phyloP scores from a whole-genome alignment of 2,113 vertebrate species.

The Saccopteryx bilineata region DNA sequence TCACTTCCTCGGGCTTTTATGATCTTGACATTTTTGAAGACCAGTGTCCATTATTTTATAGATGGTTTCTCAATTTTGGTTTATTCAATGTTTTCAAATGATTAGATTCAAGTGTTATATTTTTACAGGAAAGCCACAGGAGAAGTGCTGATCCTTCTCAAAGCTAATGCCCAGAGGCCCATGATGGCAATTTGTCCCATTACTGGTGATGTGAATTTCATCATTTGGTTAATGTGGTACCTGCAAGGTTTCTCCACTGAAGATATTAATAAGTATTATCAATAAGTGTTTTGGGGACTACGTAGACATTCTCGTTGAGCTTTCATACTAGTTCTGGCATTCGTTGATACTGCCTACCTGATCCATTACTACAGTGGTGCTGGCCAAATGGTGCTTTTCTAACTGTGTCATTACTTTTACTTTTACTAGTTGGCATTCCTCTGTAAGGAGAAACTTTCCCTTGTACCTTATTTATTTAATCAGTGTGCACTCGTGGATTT shows the following conservation, averaged over 20 bases:
- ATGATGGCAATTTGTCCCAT: fast-evolving
- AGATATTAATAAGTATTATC: background rate
- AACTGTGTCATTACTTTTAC: background rate
- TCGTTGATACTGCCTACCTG: background rate
- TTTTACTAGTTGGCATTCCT: background rate
- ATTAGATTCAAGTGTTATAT: background rate
- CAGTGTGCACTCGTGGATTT: background rate
- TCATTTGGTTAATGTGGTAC: background rate
- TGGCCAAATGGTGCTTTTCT: background rate
- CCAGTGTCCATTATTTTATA: background rate
- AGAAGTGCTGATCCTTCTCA: background rate
- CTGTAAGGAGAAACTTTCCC: background rate
- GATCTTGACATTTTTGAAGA: conserved; percentile 2
- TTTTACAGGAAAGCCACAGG: background rate
- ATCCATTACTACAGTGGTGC: background rate
- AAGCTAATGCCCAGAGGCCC: background rate
- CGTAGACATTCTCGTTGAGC: background rate
- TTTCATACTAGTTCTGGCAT: background rate
- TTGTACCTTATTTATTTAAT: background rate
- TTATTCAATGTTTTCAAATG: conserved; percentile 4
- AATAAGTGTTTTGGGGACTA: background rate
- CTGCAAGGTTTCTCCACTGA: background rate
- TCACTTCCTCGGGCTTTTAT: background rate
- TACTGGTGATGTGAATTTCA: background rate
- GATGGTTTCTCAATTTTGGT: background rate